Evolutionary conservation across 2,888 invertebrate species (phyloP), one percentile per base, ranked within the genome.

Genomic region (Unio pictorum): DNA sequence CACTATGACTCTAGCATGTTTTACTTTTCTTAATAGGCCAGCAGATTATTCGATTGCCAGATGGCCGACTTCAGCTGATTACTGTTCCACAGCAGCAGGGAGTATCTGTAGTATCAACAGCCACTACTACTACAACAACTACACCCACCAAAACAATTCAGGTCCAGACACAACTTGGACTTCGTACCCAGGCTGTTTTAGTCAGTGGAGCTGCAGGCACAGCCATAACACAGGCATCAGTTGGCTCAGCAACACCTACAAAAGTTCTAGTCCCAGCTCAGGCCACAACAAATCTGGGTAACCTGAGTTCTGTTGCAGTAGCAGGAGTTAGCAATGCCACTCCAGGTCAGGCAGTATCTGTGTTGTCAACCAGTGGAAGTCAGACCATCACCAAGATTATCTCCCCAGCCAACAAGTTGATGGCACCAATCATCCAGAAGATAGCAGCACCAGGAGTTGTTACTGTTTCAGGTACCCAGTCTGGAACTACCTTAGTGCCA

Each of bases 11-110:
- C 45, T 45, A 45, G 2, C 8, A 11, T 15, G 11, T 45, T 45
- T 45, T 64, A 18, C 55, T 60, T 54, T 64, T 28, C 59, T 62
- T 64, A 68, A 34, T 78, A 91, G 90, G 90, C 70, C 98, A 98
- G 88, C 97, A 97, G 87, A 91, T 98, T 69, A 94, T 97, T 61
- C 95, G 97, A 89, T 94, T 96, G 93, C 95, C 97, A 0, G 97
- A 98, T 89, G 98, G 98, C 0, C 96, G 96, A 88, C 91, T 97
- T 34, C 97, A 97, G 87, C 94, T 97, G 26, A 92, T 95, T 56
- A 94, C 88, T 6, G 77, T 86, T 66, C 83, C 86, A 4, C 75
- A 81, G 82, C 85, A 90, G 78, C 81, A 89, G 30, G 76, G 89
- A 54, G 72, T 73, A 30, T 80, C 74, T 28, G 63, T 74, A 5